Evolutionary conservation across 2,888 invertebrate genomes (phyloP), one percentile per base, ranked within the genome.

Genomic region (Cactoblastis cactorum): DNA sequence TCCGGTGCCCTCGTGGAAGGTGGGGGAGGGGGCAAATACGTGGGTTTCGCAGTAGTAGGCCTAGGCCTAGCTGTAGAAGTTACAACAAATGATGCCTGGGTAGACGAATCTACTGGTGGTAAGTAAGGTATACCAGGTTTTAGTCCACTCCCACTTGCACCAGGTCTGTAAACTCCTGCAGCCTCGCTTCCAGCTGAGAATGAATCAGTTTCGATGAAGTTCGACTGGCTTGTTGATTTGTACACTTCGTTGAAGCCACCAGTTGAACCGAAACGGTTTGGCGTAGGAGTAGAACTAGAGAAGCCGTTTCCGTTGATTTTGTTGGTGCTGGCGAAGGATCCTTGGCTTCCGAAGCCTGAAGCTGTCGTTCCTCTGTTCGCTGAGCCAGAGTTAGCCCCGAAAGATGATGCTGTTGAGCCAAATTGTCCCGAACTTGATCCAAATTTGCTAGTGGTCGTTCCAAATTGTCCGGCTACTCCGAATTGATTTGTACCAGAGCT

Each of bases 101-200:
- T 78, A 0, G 76, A 61, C 12, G 64, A 69, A 52, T 85, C 85
- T 0, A 79, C 63, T 0, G 89, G 90, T 9, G 88, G 90, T 0
- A 90, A 69, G 67, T 90, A 90, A 5, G 88, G 90, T n/a, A 86
- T 74, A 1, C 90, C 90, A 55, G 89, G 90, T 54, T 87, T 90
- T 0, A 83, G 62, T 0, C 68, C 79, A 15, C 74, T 57, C 1
- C 77, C 80, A 8, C 63, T 55, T 0, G 73, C 64, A 0, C 85
- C 88, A 8, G 88, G 86, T 1, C 86, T 68, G 71, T 67, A 84
- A 0, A 79, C 55, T 0, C 80, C 81, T 47, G 64, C 56, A 6
- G 60, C 65, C 1, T 82, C 80, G 28, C 83, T 83, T 3, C 89
- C 87, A 61, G 88, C 63, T 0, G 83, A 74, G 62, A 80, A 81